phyloP scores from a whole-genome alignment of 2,113 vertebrate genomes.

The Cavia porcellus region DNA sequence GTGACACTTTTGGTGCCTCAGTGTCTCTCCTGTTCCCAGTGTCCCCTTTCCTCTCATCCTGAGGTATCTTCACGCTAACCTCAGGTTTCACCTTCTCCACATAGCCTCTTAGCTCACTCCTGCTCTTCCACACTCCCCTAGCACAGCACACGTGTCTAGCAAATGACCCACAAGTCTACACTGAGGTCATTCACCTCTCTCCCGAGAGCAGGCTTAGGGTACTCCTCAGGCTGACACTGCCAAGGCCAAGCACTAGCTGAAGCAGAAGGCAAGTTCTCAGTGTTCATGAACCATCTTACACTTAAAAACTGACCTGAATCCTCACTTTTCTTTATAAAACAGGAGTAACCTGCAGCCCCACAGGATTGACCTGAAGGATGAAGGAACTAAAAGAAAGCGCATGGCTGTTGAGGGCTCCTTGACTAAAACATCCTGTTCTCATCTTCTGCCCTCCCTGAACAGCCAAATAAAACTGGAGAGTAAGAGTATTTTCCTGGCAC shows the following conservation, averaged over 20 bases:
- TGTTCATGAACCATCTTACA: background rate
- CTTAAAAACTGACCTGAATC: background rate
- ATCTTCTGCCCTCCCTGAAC: background rate
- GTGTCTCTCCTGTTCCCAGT: background rate
- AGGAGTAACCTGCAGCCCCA: background rate
- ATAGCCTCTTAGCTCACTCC: too few relatives aligned
- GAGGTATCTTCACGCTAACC: background rate
- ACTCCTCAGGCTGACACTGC: background rate
- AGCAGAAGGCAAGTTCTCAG: background rate
- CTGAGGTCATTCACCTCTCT: background rate
- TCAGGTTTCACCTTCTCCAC: background rate
- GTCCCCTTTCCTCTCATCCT: background rate
- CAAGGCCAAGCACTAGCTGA: background rate
- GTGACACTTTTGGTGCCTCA: rapidly evolving
- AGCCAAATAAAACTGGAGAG: background rate
- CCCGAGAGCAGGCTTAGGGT: background rate
- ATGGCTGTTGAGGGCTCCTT: too few relatives aligned
- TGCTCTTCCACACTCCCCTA: background rate
- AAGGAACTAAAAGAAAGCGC: background rate
- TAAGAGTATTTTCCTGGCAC: background rate
- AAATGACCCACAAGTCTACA: background rate
- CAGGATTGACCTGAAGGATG: background rate
- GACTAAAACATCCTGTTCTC: background rate
- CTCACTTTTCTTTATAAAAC: background rate
- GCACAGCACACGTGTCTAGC: background rate